A percentile compares a stretch with the other conserved stretches of the same genome.
These are phyloP conservation scores for Aplochiton taeniatus DNA, from an alignment of 2,797 vertebrate species.

Conservation along the genomic window DNA sequence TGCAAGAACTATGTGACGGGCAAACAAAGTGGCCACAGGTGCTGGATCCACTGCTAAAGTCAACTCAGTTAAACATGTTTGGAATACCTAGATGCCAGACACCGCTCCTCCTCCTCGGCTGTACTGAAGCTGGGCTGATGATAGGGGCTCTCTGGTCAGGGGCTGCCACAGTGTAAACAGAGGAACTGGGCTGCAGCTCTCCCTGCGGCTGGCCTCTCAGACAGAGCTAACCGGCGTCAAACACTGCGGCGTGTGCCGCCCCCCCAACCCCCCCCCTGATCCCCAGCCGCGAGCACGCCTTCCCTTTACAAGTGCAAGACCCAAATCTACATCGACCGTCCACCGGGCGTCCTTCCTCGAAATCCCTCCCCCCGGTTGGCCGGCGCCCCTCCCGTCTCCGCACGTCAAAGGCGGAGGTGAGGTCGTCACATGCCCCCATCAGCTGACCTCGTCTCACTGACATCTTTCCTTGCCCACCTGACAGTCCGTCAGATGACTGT, in stretches of 20 bases:
- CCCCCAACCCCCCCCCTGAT: background rate
- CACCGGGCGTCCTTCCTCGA: too few relatives aligned
- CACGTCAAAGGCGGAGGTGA: conserved; percentile 10
- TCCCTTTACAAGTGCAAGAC: too few relatives aligned
- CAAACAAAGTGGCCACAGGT: too few relatives aligned
- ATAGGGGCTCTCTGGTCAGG: background rate
- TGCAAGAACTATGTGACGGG: too few relatives aligned
- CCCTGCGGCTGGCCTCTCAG: conserved; percentile 5
- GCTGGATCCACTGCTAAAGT: too few relatives aligned
- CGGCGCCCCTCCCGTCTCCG: too few relatives aligned
- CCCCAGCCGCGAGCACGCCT: conserved; percentile 1
- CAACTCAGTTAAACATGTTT: too few relatives aligned
- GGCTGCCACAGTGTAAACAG: conserved; percentile 25
- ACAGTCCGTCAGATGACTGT: conserved; percentile 50
- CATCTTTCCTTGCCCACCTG: conserved; percentile 51
- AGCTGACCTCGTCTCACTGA: conserved; percentile 68
- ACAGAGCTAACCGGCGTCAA: conserved; percentile 16
- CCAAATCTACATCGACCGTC: too few relatives aligned
- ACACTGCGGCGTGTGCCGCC: background rate
- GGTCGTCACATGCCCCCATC: conserved; percentile 68
- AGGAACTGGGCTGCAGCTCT: conserved; percentile 19
- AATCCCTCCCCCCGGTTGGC: too few relatives aligned
- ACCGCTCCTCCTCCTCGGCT: too few relatives aligned
- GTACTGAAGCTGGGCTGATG: too few relatives aligned
- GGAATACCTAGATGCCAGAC: too few relatives aligned